These are phyloP conservation scores for Ammodytes marinus DNA, from an alignment of 2,113 vertebrate genomes.

Conservation along the genomic window DNA sequence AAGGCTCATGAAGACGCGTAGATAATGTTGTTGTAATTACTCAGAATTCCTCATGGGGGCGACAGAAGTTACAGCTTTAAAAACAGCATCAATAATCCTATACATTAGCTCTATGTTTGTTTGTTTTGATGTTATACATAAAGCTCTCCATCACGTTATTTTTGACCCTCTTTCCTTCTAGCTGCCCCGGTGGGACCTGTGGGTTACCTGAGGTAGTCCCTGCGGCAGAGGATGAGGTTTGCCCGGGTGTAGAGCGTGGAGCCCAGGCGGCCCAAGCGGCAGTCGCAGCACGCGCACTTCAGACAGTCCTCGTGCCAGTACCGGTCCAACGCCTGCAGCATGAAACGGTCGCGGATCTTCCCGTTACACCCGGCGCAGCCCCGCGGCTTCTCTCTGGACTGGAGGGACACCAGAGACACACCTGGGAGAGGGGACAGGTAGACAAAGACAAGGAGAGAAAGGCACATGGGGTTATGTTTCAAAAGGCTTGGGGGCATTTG, in stretches of 20 bases:
- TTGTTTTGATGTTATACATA: neutral
- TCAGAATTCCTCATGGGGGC: no score
- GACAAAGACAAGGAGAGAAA: neutral
- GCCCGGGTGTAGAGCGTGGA: constrained; percentile 97
- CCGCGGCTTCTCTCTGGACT: constrained; percentile 94
- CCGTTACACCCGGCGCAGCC: constrained; percentile 95
- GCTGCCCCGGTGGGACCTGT: neutral
- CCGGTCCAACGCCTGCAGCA: constrained; percentile 95
- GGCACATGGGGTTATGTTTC: neutral
- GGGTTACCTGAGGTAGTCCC: constrained; percentile 94
- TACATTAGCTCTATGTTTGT: neutral
- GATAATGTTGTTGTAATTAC: no score
- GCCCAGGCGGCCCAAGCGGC: constrained; percentile 94
- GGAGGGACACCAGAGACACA: constrained; percentile 93
- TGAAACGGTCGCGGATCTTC: constrained; percentile 96
- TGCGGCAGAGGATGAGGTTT: constrained; percentile 96
- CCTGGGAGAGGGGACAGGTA: constrained; percentile 72
- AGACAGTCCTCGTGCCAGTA: constrained; percentile 98
- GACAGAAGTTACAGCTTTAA: no score
- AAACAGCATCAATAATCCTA: no score
- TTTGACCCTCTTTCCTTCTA: neutral
- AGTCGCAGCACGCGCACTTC: constrained; percentile 97
- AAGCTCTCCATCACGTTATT: neutral
- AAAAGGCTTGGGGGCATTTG: neutral
- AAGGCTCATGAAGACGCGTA: no score